Base-by-base conservation (phyloP, 2,888 invertebrate species). In the Nephrocerus scutellatus region DNA sequence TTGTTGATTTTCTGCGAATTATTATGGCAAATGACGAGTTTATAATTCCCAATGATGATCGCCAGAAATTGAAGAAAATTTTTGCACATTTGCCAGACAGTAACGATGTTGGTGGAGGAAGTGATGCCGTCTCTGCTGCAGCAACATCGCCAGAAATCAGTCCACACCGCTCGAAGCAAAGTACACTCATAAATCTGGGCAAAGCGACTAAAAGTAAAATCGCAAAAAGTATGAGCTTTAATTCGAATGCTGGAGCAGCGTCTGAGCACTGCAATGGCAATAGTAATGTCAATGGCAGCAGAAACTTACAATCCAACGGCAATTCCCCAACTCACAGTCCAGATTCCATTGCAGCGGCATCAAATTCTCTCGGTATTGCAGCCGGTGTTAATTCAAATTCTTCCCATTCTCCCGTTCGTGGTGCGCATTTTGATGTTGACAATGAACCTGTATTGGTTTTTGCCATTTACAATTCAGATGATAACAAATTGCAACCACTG, bases 391-490 rank as follows among this genome's bases (percentile, higher is more conserved):
- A n/a, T n/a, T n/a, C n/a, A n/a, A n/a, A n/a, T n/a, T n/a, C n/a
- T n/a, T n/a, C n/a, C n/a, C n/a, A n/a, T n/a, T n/a, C n/a, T n/a
- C n/a, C n/a, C n/a, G n/a, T n/a, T n/a, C n/a, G n/a, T n/a, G n/a
- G n/a, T n/a, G n/a, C n/a, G n/a, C n/a, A n/a, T n/a, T n/a, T n/a
- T n/a, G n/a, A n/a, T n/a, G n/a, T n/a, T 3, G 63, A 54, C 23
- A 56, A 60, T 15, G 72, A 73, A 43, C 70, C 72, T 4, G 81
- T 86, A n/a, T 66, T 86, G 15, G 76, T 85, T 25, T 79, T 87
- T 53, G 78, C 81, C 14, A 73, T 86, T 36, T 74, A 72, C 12
- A 70, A 72, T 36, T 72, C 68, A 14, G 68, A 71, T 18, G 74
- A 73, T 23, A 79, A 79, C 49, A 78, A 76, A 48, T 73, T 82